phyloP scores from a whole-genome alignment of 2,113 vertebrate species.

The Centrocercus urophasianus region DNA sequence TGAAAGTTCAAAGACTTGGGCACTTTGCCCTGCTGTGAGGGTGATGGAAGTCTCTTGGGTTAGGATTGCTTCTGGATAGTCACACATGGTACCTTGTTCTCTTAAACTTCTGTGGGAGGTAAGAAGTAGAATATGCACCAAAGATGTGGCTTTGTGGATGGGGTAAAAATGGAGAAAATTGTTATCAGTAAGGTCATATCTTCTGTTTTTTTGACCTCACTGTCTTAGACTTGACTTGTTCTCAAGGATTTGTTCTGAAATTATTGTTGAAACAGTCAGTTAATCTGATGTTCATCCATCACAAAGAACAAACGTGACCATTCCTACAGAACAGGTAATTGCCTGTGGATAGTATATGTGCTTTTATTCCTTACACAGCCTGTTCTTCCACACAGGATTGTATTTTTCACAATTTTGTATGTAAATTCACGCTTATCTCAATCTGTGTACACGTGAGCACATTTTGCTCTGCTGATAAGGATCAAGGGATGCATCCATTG shows the following conservation, averaged over 20 bases:
- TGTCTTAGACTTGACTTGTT: not conserved
- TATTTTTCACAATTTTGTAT: not conserved
- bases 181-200: not conserved
- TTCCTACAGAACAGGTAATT: not conserved
- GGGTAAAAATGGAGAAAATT: not conserved
- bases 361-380: not conserved
- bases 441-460: not conserved
- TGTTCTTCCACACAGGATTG: not conserved
- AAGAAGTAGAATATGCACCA: not conserved
- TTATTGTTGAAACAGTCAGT: not conserved
- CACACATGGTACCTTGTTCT: not conserved
- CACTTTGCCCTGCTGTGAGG: not conserved
- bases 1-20: not conserved
- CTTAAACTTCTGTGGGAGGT: not conserved
- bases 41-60: not conserved
- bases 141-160: not conserved
- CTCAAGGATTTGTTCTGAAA: not conserved
- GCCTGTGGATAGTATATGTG: not conserved
- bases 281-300: not conserved
- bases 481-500: not conserved
- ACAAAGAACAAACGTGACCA: not conserved
- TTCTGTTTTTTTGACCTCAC: not conserved
- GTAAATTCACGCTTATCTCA: constrained; percentile 30
- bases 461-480: not conserved
- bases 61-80: not conserved